Evolutionary conservation across 2,888 invertebrate species (phyloP), one percentile per base, ranked within the genome.

Genomic region (Oconnorella tubifera): DNA sequence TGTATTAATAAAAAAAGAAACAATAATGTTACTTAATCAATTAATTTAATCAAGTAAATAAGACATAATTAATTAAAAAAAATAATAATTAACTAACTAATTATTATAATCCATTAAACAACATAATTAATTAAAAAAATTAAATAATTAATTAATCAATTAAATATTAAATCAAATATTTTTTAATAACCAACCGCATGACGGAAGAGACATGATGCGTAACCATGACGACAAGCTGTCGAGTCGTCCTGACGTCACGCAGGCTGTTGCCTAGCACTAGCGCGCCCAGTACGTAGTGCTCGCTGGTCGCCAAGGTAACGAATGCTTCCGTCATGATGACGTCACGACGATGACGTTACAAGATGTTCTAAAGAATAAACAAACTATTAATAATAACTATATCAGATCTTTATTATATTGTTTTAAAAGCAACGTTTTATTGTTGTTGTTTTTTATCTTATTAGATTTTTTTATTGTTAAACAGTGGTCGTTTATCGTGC

Each of bases 271-370:
- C 98, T 83, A 99, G 84, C 74, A 99, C 98, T 80, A 99, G 83
- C 68, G 98, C 97, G 75, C 99, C 99, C 78, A 96, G 84, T 62
- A 92, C 91, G 82, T 99, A 99, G 57, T 92, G 91, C 84, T 99
- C 99, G 86, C 97, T 99, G 75, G 99, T 99, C 70, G 97, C 96
- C 81, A 99, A 86, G 74, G 99, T 99, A 77, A 99, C 98, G 92
- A 95, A 99, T 82, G 98, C 96, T 40, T 68, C 60, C 40, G 40
- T 19, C n/a, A n/a, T n/a, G n/a, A n/a, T n/a, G n/a, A n/a, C n/a
- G n/a, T n/a, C n/a, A n/a, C n/a, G n/a, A n/a, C n/a, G n/a, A n/a
- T n/a, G n/a, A n/a, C n/a, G n/a, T n/a, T n/a, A n/a, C n/a, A n/a
- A n/a, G n/a, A n/a, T n/a, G n/a, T n/a, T n/a, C n/a, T n/a, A n/a